phyloP scores from a whole-genome alignment of 1,140 invertebrate genomes.

The Drosophila eugracilis region DNA sequence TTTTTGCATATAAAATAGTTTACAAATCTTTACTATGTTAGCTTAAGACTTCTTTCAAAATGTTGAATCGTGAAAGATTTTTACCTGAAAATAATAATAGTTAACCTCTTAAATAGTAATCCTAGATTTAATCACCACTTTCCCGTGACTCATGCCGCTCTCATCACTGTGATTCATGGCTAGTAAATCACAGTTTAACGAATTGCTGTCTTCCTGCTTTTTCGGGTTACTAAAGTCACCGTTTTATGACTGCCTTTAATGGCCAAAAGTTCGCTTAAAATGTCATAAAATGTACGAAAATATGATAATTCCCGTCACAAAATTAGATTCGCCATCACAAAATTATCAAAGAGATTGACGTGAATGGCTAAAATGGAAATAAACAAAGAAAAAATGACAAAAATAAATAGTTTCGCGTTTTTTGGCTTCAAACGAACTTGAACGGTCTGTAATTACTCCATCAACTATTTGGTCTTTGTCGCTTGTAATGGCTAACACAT shows the following conservation, averaged over 20 bases:
- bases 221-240: conserved; percentile 25
- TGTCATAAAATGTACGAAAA: conserved; percentile 43
- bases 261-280: conserved; percentile 36
- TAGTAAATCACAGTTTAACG: conserved; percentile 30
- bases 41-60: no score
- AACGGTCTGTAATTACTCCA: conserved; percentile 46
- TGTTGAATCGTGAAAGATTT: no score
- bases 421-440: conserved; percentile 1
- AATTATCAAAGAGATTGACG: conserved; percentile 50
- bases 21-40: neutral
- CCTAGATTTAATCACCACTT: neutral
- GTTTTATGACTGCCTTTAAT: conserved; percentile 41
- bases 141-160: conserved; percentile 6
- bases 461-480: conserved; percentile 26
- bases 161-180: conserved; percentile 22
- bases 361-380: conserved; percentile 23
- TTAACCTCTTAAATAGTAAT: no score
- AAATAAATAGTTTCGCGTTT: conserved; percentile 22
- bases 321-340: conserved; percentile 44
- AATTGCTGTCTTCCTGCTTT: conserved; percentile 31
- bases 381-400: conserved; percentile 26
- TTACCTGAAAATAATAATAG: no score
- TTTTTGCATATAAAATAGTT: neutral
- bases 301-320: conserved; percentile 37
- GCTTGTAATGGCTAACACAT: conserved; percentile 24